Conservation (phyloP, 1,140 invertebrate genomes). For the Cardiocondyla obscurior region DNA sequence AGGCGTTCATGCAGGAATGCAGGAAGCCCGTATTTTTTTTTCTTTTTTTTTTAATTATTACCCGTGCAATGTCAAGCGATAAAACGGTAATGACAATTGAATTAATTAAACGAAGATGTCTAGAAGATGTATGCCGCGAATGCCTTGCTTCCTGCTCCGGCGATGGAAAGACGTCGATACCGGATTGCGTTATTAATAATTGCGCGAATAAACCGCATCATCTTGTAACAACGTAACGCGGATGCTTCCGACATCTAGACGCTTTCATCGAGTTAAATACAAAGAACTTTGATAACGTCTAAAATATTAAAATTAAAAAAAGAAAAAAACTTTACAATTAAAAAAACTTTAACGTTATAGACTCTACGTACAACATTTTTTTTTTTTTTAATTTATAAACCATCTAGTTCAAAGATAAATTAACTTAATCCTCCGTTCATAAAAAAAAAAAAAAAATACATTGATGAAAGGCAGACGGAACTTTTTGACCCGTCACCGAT, state of each 20-base stretch:
- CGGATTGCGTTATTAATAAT: conserved; percentile 44
- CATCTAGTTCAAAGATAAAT: background rate
- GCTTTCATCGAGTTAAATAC: background rate
- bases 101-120: conserved; percentile 46
- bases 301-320: background rate
- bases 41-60: conserved; percentile 24
- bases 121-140: background rate
- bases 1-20: conserved; percentile 16
- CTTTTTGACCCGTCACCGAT: background rate
- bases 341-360: too few relatives aligned
- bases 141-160: conserved; percentile 10
- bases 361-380: too few relatives aligned
- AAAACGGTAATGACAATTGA: conserved; percentile 38
- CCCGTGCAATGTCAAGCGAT: conserved; percentile 4
- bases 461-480: background rate
- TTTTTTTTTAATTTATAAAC: too few relatives aligned
- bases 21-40: conserved; percentile 20
- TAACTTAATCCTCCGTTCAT: background rate
- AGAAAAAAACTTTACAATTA: too few relatives aligned
- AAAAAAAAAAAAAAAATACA: background rate
- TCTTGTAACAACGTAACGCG: background rate
- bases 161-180: conserved; percentile 12
- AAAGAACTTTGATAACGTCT: background rate
- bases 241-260: conserved; percentile 2
- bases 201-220: background rate